These are phyloP conservation scores for Threskiornis aethiopicus DNA, from an alignment of 2,797 vertebrate genomes.

Conservation along the genomic window DNA sequence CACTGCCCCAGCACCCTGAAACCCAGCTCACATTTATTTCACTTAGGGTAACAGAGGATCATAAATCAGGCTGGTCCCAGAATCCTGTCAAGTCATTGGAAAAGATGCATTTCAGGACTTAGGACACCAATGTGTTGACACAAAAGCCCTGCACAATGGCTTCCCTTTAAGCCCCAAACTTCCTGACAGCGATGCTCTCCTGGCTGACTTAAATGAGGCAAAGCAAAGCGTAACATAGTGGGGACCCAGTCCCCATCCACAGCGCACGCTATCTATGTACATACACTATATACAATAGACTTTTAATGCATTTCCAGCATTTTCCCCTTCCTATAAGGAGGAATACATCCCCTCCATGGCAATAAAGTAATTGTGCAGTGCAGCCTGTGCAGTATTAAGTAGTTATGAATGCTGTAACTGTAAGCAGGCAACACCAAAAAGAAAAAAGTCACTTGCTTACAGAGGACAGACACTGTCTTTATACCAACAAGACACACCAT, in stretches of 20 bases:
- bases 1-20: not conserved
- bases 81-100: not conserved
- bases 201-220: not conserved
- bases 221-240: not conserved
- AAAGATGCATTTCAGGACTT: not conserved
- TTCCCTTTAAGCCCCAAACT: not conserved
- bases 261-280: fast-evolving
- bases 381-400: not conserved
- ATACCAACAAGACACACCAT: not conserved
- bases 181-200: not conserved
- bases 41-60: not conserved
- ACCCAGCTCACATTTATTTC: not conserved
- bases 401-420: not conserved
- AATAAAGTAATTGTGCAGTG: not conserved
- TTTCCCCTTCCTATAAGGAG: not conserved
- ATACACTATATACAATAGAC: not conserved
- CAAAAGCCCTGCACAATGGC: no score
- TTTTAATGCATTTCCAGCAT: not conserved
- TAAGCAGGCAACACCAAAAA: not conserved
- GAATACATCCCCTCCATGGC: not conserved
- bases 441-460: not conserved
- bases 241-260: not conserved
- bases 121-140: fast-evolving
- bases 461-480: not conserved
- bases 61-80: not conserved